These are phyloP conservation scores for Pharmacophagus antenor DNA, from an alignment of 2,888 invertebrate species.

Conservation along the genomic window DNA sequence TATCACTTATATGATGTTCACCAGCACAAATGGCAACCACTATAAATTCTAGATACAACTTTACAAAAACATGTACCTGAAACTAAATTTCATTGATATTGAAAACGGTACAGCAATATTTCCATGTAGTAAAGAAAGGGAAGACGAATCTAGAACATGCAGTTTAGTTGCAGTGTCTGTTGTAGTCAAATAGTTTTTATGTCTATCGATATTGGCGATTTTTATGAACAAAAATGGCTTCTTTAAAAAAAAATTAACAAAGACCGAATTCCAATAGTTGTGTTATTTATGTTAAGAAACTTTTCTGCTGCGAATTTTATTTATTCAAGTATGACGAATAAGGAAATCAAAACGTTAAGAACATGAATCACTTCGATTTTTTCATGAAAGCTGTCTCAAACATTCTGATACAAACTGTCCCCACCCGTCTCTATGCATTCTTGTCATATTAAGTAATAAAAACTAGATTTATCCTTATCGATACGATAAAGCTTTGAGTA, in stretches of 20 bases:
- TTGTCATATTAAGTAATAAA: constrained; percentile 23
- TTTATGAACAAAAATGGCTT: too few species aligned
- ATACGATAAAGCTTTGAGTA: constrained; percentile 1
- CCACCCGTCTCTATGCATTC: constrained; percentile 9
- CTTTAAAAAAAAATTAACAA: too few species aligned
- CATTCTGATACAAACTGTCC: constrained; percentile 13
- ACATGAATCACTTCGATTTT: constrained; percentile 22
- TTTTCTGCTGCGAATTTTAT: background rate
- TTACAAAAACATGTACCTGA: background rate
- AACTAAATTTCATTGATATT: background rate
- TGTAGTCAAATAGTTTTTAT: background rate
- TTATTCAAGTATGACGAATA: constrained; percentile 11
- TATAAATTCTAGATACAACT: constrained; percentile 7
- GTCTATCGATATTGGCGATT: too few species aligned
- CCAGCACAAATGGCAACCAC: constrained; percentile 1
- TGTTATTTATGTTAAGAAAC: too few species aligned
- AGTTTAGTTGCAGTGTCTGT: too few species aligned
- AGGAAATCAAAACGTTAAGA: constrained; percentile 20
- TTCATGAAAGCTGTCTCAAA: constrained; percentile 20
- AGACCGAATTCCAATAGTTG: too few species aligned
- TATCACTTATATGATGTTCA: constrained; percentile 11
- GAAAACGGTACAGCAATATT: too few species aligned
- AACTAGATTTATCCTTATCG: constrained; percentile 23
- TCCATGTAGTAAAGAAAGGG: too few species aligned
- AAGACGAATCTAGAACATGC: too few species aligned